A percentile compares a stretch with the other conserved stretches of the same genome.
These are phyloP conservation scores for Erpetoichthys calabaricus DNA, from an alignment of 2,797 vertebrate species.

Conservation along the genomic window DNA sequence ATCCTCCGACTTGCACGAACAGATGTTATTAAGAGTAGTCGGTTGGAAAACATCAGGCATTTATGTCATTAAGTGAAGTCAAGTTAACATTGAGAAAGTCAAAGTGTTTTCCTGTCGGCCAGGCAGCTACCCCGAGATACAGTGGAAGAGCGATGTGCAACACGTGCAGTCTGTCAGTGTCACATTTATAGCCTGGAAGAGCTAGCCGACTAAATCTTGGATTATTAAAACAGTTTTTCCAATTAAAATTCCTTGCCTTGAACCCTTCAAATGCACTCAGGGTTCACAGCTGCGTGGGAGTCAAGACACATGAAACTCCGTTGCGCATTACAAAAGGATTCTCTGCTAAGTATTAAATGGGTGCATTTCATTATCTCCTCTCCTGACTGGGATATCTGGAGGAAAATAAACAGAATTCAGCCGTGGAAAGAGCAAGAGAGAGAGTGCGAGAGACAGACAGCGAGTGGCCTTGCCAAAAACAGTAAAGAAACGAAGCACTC, in stretches of 20 bases:
- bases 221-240: slow-evolving; percentile 59
- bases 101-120: slow-evolving; percentile 22
- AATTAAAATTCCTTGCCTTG: slow-evolving; percentile 53
- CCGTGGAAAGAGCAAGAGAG: neutral
- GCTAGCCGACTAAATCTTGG: slow-evolving; percentile 33
- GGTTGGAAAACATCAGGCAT: slow-evolving; percentile 1
- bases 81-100: slow-evolving; percentile 31
- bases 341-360: neutral
- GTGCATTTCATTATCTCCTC: neutral
- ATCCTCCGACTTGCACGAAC: neutral
- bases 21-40: neutral
- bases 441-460: no score
- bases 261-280: slow-evolving; percentile 18
- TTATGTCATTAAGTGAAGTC: slow-evolving; percentile 22
- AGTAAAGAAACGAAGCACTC: neutral
- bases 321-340: neutral
- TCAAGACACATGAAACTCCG: neutral
- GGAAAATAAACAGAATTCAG: neutral
- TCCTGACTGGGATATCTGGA: neutral
- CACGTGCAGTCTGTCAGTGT: neutral
- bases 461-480: neutral
- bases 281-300: slow-evolving; percentile 1
- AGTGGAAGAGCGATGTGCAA: neutral
- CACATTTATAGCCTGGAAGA: neutral
- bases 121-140: no score